These are phyloP conservation scores for Prosopocoilus inquinatus DNA, from an alignment of 2,888 invertebrate genomes.

Conservation along the genomic window DNA sequence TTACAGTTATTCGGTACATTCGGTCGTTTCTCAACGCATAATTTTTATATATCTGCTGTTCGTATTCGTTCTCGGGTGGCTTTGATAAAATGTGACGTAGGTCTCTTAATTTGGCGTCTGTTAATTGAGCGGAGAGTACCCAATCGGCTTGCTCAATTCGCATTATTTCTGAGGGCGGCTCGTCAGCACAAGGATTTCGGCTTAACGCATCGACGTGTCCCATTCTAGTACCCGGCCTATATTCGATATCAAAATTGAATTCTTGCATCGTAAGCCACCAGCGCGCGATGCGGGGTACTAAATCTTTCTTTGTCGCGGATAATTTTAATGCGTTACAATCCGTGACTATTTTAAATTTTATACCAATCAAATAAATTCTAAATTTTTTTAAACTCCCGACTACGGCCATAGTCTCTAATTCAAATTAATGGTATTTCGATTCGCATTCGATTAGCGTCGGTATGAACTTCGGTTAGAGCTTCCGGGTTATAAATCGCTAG, in stretches of 20 bases:
- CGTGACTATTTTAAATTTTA: too few relatives aligned
- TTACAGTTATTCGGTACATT: slow-evolving; percentile 4
- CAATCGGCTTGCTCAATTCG: slow-evolving; percentile 40
- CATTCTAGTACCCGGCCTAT: slow-evolving; percentile 32
- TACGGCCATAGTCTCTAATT: slow-evolving; percentile 41
- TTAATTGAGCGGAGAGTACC: too few relatives aligned
- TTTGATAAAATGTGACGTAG: too few relatives aligned
- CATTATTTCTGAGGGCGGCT: slow-evolving; percentile 26
- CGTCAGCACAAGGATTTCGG: slow-evolving; percentile 26
- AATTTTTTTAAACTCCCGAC: slow-evolving; percentile 39
- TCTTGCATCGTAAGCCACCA: slow-evolving; percentile 36
- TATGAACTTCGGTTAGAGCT: slow-evolving; percentile 27
- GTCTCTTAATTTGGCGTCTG: too few relatives aligned
- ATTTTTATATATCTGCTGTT: slow-evolving; percentile 5
- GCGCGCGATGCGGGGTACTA: slow-evolving; percentile 36
- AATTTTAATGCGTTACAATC: too few relatives aligned
- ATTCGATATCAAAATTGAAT: too few relatives aligned
- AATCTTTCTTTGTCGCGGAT: slow-evolving; percentile 38
- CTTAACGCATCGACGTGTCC: slow-evolving; percentile 35
- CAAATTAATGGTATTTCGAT: slow-evolving; percentile 38
- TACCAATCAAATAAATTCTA: too few relatives aligned
- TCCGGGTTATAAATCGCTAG: slow-evolving; percentile 23
- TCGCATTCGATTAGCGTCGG: slow-evolving; percentile 34
- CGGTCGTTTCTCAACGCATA: slow-evolving; percentile 9
- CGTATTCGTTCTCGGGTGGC: too few relatives aligned